These are phyloP conservation scores for Myotis brandtii DNA, from an alignment of 2,113 vertebrate genomes.

Conservation along the genomic window DNA sequence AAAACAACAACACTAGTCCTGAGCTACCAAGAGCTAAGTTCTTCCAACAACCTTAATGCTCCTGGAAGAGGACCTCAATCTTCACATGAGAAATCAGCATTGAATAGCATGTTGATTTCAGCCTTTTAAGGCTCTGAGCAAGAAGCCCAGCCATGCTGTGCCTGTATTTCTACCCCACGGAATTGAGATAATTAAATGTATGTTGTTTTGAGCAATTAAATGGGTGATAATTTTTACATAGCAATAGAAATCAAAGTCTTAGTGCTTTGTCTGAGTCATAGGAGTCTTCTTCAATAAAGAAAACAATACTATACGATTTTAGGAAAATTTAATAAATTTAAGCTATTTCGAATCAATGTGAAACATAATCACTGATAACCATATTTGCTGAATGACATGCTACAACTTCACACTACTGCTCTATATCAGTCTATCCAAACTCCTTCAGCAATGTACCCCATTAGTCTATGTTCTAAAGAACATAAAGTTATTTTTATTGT, in stretches of 20 bases:
- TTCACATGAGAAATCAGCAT: neutral
- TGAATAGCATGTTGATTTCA: neutral
- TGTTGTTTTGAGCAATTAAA: neutral
- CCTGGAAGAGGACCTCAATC: neutral
- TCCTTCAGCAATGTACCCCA: neutral
- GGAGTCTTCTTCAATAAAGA: neutral
- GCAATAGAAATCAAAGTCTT: neutral
- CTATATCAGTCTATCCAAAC: neutral
- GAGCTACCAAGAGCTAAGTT: neutral
- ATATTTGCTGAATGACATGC: neutral
- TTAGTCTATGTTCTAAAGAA: neutral
- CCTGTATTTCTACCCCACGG: neutral
- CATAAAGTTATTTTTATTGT: neutral
- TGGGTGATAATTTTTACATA: constrained; percentile 3
- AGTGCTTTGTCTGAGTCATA: neutral
- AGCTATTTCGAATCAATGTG: neutral
- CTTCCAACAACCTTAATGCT: neutral
- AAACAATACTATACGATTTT: neutral
- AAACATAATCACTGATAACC: neutral
- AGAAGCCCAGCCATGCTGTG: neutral
- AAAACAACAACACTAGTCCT: neutral
- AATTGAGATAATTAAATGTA: constrained; percentile 9
- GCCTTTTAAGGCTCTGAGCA: neutral
- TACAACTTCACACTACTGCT: neutral
- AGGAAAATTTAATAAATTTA: neutral